phyloP scores from a whole-genome alignment of 2,888 invertebrate species.

The Platycheirus rosarum region DNA sequence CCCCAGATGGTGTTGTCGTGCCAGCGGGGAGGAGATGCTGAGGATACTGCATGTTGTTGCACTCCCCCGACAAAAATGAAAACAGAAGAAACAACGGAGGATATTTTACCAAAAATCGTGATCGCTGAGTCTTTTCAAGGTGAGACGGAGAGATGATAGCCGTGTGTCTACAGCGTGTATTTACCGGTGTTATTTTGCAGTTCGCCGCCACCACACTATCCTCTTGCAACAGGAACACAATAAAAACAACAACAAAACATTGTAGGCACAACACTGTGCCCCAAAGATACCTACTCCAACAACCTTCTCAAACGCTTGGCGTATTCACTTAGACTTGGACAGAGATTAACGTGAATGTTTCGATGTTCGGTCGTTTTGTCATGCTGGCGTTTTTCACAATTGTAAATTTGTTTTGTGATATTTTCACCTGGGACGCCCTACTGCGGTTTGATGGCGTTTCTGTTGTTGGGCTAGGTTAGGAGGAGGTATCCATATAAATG shows the following conservation, averaged over 20 bases:
- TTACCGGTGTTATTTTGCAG: conserved; percentile 74
- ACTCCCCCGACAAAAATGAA: conserved; percentile 43
- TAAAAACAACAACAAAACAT: conserved; percentile 54
- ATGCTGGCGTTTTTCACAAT: conserved; percentile 74
- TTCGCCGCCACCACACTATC: conserved; percentile 49
- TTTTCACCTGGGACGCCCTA: conserved; percentile 74
- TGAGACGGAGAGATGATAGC: conserved; percentile 74
- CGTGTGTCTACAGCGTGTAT: conserved; percentile 74
- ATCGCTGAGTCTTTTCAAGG: conserved; percentile 72
- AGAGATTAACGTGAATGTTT: conserved; percentile 74
- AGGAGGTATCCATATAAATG: conserved; percentile 8
- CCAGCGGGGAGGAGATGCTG: conserved; percentile 35
- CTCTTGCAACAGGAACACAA: conserved; percentile 24
- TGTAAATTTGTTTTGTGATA: conserved; percentile 74
- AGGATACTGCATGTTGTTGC: conserved; percentile 59
- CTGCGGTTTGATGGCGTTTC: conserved; percentile 57
- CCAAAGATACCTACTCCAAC: conserved; percentile 40
- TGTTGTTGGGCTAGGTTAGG: conserved; percentile 28
- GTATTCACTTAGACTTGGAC: conserved; percentile 66
- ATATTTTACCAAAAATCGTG: conserved; percentile 72
- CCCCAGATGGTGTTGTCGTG: conserved; percentile 53
- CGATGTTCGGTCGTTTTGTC: conserved; percentile 74
- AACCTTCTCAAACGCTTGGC: conserved; percentile 49
- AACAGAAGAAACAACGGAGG: conserved; percentile 26
- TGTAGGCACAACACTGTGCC: conserved; percentile 68